Evolutionary conservation across 1,140 invertebrate genomes (phyloP).

Genomic region (Cephus cinctus): DNA sequence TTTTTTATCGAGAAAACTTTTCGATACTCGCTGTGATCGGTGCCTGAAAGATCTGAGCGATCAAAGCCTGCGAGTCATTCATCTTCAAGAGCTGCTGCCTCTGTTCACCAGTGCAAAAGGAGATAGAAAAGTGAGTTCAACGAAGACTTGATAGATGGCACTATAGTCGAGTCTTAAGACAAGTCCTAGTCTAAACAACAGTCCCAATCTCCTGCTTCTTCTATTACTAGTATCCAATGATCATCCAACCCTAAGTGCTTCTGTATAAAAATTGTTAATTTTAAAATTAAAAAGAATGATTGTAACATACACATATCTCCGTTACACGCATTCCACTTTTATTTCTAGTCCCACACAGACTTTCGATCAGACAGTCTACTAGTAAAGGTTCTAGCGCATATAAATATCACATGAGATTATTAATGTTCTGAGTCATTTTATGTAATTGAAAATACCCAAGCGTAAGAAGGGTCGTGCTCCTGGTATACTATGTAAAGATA

Average conservation of each 20-base stretch:
- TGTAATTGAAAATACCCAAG: no score
- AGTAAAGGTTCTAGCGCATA: no score
- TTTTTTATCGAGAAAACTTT: conserved; percentile 18
- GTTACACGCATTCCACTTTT: no score
- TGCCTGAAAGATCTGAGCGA: no score
- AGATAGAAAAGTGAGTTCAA: conserved; percentile 15
- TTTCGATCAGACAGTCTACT: no score
- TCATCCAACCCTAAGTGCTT: neutral
- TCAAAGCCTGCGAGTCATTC: conserved; percentile 39
- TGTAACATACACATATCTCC: no score
- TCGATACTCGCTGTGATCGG: conserved; percentile 29
- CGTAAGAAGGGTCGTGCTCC: no score
- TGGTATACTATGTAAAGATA: no score
- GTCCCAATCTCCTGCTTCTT: conserved; percentile 11
- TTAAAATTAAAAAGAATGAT: no score
- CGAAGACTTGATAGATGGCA: conserved; percentile 46
- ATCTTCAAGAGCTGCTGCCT: conserved; percentile 28
- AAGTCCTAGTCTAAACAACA: conserved; percentile 42
- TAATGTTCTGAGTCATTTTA: no score
- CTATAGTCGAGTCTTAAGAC: no score
- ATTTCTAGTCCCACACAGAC: conserved; percentile 4
- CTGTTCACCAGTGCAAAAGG: neutral
- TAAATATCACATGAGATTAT: no score
- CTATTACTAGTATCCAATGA: neutral
- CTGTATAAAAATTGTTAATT: neutral